These are phyloP conservation scores for Xenopus borealis DNA, from an alignment of 2,113 vertebrate species.

Conservation along the genomic window DNA sequence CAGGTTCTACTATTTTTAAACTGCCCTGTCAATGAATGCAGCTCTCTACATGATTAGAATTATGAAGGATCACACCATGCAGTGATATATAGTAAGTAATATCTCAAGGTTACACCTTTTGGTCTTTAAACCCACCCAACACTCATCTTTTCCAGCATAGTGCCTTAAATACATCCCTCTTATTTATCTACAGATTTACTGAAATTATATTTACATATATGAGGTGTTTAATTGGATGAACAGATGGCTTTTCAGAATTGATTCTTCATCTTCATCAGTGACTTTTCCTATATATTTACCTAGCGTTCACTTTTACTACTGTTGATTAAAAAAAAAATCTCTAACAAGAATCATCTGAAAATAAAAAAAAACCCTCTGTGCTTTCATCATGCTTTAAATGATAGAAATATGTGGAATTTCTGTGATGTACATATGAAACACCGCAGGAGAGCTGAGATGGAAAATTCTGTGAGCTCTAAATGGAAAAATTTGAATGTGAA, in stretches of 20 bases:
- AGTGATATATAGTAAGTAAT: slow-evolving; percentile 18
- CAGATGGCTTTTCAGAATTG: slow-evolving; percentile 59
- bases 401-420: slow-evolving; percentile 58
- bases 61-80: slow-evolving; percentile 7
- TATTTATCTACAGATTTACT: slow-evolving; percentile 37
- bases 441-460: slow-evolving; percentile 66
- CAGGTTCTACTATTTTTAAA: neutral
- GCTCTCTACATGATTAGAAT: neutral
- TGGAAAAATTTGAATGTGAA: slow-evolving; percentile 63
- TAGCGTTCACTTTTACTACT: slow-evolving; percentile 50
- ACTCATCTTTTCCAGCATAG: slow-evolving; percentile 20
- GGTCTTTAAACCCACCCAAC: slow-evolving; percentile 23
- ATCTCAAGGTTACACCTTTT: slow-evolving; percentile 34
- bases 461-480: slow-evolving; percentile 67
- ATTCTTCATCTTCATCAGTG: slow-evolving; percentile 64
- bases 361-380: slow-evolving; percentile 59
- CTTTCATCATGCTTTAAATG: slow-evolving; percentile 65
- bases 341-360: slow-evolving; percentile 60
- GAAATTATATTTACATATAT: slow-evolving; percentile 45
- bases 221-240: slow-evolving; percentile 56
- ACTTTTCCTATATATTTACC: slow-evolving; percentile 62
- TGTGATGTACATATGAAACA: slow-evolving; percentile 56
- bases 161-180: slow-evolving; percentile 23
- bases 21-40: neutral
- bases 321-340: slow-evolving; percentile 55